Conservation (phyloP, 1,140 invertebrate species). For the Oreohelix idahoensis region DNA sequence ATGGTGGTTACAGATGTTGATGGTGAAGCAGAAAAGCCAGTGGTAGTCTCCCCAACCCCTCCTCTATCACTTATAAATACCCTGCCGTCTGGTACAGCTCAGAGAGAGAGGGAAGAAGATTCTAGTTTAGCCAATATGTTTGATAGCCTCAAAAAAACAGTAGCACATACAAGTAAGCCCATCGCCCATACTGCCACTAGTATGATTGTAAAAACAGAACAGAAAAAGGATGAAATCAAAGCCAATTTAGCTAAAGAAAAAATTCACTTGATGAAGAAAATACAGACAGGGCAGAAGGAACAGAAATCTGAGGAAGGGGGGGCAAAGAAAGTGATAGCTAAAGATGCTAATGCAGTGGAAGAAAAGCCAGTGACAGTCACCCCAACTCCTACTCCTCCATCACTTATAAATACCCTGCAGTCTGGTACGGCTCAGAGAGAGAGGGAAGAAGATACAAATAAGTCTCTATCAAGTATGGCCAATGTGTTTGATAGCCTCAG, state of each 20-base stretch:
- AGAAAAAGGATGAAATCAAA: too few relatives aligned
- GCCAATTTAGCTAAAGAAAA: too few relatives aligned
- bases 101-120: neutral
- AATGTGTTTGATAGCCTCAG: too few relatives aligned
- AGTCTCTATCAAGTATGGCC: too few relatives aligned
- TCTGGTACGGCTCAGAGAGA: neutral
- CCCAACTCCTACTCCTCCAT: neutral
- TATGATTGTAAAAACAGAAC: too few relatives aligned
- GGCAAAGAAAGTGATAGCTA: neutral
- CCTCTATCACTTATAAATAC: neutral
- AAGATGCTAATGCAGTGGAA: constrained; percentile 2
- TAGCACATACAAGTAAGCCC: too few relatives aligned
- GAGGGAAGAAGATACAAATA: neutral
- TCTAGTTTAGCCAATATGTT: too few relatives aligned
- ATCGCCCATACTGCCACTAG: too few relatives aligned
- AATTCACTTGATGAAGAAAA: too few relatives aligned
- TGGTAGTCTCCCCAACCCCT: neutral
- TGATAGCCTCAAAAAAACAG: too few relatives aligned
- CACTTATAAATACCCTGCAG: neutral
- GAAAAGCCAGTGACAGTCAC: neutral
- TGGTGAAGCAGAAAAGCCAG: neutral
- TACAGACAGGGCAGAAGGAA: too few relatives aligned
- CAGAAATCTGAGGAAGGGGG: too few relatives aligned
- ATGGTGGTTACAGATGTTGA: constrained; percentile 16
- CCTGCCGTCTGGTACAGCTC: neutral